Conservation (phyloP, 92 coral and sea anemone genomes). For the Siderastrea siderea region DNA sequence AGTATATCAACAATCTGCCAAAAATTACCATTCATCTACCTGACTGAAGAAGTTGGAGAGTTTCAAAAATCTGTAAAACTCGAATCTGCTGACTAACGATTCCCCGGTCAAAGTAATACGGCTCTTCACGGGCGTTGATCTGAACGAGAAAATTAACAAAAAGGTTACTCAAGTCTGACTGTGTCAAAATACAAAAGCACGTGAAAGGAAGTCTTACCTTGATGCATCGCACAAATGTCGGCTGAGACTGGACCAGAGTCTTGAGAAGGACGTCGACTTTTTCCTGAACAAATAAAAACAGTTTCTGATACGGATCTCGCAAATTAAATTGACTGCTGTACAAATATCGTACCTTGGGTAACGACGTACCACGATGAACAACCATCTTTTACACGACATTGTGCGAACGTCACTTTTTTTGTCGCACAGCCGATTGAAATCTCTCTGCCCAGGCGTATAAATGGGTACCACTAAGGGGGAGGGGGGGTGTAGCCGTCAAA, state of each 20-base stretch:
- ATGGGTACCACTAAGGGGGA: too few species aligned
- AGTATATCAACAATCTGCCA: too few species aligned
- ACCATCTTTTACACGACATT: too few species aligned
- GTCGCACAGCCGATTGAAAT: too few species aligned
- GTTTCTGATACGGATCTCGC: background rate
- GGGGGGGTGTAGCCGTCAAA: too few species aligned
- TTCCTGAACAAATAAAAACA: conserved; percentile 50
- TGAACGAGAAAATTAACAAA: conserved; percentile 19
- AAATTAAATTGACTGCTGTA: background rate
- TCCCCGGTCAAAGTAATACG: conserved; percentile 73
- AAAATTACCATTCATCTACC: conserved; percentile 35
- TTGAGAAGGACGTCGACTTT: conserved; percentile 88
- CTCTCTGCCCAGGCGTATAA: too few species aligned
- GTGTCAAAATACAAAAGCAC: background rate
- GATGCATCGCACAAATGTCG: conserved; percentile 86
- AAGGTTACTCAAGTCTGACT: background rate
- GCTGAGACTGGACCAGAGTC: conserved; percentile 93
- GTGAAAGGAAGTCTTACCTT: conserved; percentile 61
- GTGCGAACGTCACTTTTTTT: too few species aligned
- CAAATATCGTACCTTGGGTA: background rate
- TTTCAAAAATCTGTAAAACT: conserved; percentile 91
- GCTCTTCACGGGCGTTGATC: conserved; percentile 81
- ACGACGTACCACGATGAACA: background rate
- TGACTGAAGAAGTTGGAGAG: conserved; percentile 87
- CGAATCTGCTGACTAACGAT: conserved; percentile 86